Evolutionary conservation across 2,113 vertebrate genomes (phyloP).

Genomic region (Nicator chloris): DNA sequence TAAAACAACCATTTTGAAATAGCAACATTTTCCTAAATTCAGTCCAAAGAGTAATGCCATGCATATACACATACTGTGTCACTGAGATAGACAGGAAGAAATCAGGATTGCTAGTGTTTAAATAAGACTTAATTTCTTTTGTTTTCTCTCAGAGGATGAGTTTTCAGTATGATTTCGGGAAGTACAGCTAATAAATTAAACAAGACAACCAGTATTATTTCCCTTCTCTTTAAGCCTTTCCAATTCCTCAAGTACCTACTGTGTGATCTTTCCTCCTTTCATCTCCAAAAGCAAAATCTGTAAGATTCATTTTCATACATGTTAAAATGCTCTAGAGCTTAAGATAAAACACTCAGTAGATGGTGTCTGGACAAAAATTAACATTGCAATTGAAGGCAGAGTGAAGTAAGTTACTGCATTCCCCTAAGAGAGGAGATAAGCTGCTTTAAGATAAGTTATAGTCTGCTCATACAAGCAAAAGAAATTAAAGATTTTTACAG

Average conservation of each 20-base stretch:
- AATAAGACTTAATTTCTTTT: not conserved
- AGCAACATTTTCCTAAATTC: not conserved
- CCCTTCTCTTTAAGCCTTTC: not conserved
- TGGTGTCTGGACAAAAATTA: not conserved
- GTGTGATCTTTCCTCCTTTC: not conserved
- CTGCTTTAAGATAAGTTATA: not conserved
- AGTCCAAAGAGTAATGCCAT: not conserved
- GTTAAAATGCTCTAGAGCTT: not conserved
- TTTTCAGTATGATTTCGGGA: not conserved
- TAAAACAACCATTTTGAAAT: not conserved
- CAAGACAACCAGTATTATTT: not conserved
- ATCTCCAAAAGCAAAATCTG: not conserved
- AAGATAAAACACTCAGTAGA: not conserved
- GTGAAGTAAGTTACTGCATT: not conserved
- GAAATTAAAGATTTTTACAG: not conserved
- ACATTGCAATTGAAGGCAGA: not conserved
- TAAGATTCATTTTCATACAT: not conserved
- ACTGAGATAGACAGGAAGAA: not conserved
- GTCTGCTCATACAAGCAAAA: not conserved
- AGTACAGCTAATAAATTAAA: not conserved
- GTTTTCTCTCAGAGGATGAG: not conserved
- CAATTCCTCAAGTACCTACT: not conserved
- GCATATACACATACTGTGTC: not conserved
- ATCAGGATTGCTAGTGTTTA: not conserved
- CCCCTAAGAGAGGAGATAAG: not conserved